These are phyloP conservation scores for Chrysochloris asiatica DNA, from an alignment of 2,113 vertebrate species.

Conservation along the genomic window DNA sequence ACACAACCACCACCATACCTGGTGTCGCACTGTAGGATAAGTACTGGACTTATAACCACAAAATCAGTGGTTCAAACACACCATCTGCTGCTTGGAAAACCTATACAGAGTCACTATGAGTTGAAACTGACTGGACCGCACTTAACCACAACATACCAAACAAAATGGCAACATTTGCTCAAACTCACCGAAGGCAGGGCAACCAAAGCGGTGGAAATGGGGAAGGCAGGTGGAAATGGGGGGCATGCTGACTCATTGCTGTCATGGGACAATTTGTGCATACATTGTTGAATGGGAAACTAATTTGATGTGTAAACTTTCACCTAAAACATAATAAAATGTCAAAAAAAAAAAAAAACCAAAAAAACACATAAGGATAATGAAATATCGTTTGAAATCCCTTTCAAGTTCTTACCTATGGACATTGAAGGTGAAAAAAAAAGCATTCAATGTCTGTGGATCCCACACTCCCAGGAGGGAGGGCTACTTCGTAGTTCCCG, in stretches of 20 bases:
- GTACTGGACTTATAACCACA: too few relatives aligned
- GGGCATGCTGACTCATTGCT: neutral
- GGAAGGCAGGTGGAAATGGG: neutral
- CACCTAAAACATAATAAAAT: neutral
- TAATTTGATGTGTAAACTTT: neutral
- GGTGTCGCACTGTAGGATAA: too few relatives aligned
- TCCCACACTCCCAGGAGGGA: neutral
- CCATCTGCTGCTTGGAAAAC: too few relatives aligned
- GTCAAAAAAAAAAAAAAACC: too few relatives aligned
- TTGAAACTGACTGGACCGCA: too few relatives aligned
- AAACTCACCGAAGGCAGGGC: too few relatives aligned
- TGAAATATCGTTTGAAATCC: constrained; percentile 58
- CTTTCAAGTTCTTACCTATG: constrained; percentile 53
- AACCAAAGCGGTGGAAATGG: neutral
- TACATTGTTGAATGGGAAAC: neutral
- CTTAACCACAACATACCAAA: too few relatives aligned
- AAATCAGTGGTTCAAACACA: too few relatives aligned
- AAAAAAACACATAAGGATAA: constrained; percentile 18
- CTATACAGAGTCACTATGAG: too few relatives aligned
- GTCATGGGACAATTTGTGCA: neutral
- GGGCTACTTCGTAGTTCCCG: neutral
- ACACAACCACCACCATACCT: too few relatives aligned
- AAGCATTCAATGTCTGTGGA: neutral
- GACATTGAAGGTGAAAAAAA: constrained; percentile 45
- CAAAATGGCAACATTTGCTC: neutral